Evolutionary conservation across 2,888 invertebrate species (phyloP).

Genomic region (Heliconius ismenius): DNA sequence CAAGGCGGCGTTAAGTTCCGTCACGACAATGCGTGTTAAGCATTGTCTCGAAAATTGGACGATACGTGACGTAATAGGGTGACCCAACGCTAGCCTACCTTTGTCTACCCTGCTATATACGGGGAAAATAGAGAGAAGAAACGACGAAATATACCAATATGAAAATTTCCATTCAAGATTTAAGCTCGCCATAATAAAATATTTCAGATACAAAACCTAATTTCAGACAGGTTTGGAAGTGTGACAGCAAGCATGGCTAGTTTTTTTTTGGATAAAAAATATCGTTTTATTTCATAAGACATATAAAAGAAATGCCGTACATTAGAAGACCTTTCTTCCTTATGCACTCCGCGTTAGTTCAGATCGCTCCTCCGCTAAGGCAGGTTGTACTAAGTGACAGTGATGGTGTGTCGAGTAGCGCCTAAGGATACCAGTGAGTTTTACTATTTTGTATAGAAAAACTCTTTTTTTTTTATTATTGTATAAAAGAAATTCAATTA

Average conservation of each 20-base stretch:
- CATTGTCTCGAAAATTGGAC: background rate
- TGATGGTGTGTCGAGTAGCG: conserved; percentile 41
- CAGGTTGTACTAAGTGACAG: conserved; percentile 29
- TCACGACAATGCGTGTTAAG: background rate
- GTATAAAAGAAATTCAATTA: too few relatives aligned
- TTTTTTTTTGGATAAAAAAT: background rate
- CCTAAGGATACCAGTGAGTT: conserved; percentile 38
- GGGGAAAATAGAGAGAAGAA: background rate
- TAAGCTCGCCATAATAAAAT: background rate
- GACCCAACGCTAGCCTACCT: background rate
- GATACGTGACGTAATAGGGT: background rate
- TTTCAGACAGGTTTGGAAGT: background rate
- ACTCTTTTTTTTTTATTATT: too few relatives aligned
- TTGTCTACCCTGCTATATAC: background rate
- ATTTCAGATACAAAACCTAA: too few relatives aligned
- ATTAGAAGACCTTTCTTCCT: conserved; percentile 34
- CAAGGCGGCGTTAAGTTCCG: background rate
- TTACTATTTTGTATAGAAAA: background rate
- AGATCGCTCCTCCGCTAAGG: conserved; percentile 24
- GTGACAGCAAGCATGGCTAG: background rate
- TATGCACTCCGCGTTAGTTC: conserved; percentile 31
- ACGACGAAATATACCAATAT: background rate
- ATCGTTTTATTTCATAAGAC: background rate
- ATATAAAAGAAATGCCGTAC: conserved; percentile 16
- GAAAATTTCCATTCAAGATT: background rate